phyloP scores from a whole-genome alignment of 2,888 invertebrate genomes.

The Litoditis marina region DNA sequence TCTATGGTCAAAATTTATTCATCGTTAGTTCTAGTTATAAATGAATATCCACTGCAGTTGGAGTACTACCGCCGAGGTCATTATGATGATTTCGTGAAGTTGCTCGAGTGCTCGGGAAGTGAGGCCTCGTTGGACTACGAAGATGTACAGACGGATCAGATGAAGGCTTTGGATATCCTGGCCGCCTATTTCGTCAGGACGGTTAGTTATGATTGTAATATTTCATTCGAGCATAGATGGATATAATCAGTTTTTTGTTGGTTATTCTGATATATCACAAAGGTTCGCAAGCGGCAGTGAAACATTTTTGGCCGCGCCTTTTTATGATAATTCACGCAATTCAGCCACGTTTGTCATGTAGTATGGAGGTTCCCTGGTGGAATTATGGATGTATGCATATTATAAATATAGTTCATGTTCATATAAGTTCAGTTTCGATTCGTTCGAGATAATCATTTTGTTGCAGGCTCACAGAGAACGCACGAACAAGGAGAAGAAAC shows the following conservation, averaged over 20 bases:
- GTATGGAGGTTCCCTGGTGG: too few species aligned
- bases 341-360: too few species aligned
- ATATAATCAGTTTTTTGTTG: background rate
- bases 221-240: too few species aligned
- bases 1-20: too few species aligned
- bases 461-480: constrained; percentile 85
- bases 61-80: constrained; percentile 93
- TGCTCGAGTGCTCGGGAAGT: constrained; percentile 82
- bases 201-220: constrained; percentile 19
- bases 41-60: constrained; percentile 72
- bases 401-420: too few species aligned
- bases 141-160: constrained; percentile 69
- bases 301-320: too few species aligned
- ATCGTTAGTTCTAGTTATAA: too few species aligned
- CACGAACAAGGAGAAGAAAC: constrained; percentile 78
- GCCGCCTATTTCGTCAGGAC: constrained; percentile 93
- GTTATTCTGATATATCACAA: background rate
- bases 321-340: too few species aligned
- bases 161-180: constrained; percentile 93
- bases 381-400: too few species aligned
- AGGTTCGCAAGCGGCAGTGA: too few species aligned
- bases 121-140: constrained; percentile 81
- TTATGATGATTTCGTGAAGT: constrained; percentile 86
- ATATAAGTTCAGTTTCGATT: too few species aligned
- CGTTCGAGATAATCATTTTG: too few species aligned